These are phyloP conservation scores for Eristalinus sepulchralis DNA, from an alignment of 2,888 invertebrate species.

Conservation along the genomic window DNA sequence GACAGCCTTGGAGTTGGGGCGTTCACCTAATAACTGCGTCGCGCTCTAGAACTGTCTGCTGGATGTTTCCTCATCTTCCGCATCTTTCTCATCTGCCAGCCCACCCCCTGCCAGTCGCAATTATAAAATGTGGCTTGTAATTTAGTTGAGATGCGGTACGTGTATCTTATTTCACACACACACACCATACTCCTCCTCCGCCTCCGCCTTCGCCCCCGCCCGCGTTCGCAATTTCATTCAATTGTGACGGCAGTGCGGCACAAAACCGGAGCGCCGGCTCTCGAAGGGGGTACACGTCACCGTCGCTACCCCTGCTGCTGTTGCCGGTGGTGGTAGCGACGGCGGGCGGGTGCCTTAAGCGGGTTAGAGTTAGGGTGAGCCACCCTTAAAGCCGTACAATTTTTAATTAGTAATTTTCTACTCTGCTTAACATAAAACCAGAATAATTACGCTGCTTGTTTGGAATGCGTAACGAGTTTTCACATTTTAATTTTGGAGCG, in stretches of 20 bases:
- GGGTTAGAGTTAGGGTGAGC: not conserved
- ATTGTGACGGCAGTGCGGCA: constrained; percentile 24
- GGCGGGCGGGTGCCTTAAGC: not conserved
- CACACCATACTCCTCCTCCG: no score
- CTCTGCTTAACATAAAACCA: constrained; percentile 65
- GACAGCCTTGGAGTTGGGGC: not conserved
- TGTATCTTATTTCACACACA: constrained; percentile 1
- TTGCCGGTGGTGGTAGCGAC: not conserved
- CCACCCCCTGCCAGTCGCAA: not conserved
- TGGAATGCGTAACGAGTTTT: constrained; percentile 67
- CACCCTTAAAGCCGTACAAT: constrained; percentile 39
- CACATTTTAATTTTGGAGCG: constrained; percentile 60
- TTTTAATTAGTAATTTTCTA: constrained; percentile 68
- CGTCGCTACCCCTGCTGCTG: not conserved
- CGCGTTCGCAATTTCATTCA: constrained; percentile 39
- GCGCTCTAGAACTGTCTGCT: constrained; percentile 33
- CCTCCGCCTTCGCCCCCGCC: not conserved
- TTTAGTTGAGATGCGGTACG: constrained; percentile 34
- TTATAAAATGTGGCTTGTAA: constrained; percentile 42
- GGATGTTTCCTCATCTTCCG: constrained; percentile 19
- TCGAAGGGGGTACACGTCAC: not conserved
- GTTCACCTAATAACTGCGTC: constrained; percentile 38
- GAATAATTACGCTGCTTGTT: constrained; percentile 62
- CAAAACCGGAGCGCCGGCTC: not conserved
- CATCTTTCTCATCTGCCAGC: not conserved